A percentile compares a stretch with the other conserved stretches of the same genome.
Evolutionary conservation across 2,797 vertebrate genomes (phyloP).

Genomic region (Fratercula arctica): DNA sequence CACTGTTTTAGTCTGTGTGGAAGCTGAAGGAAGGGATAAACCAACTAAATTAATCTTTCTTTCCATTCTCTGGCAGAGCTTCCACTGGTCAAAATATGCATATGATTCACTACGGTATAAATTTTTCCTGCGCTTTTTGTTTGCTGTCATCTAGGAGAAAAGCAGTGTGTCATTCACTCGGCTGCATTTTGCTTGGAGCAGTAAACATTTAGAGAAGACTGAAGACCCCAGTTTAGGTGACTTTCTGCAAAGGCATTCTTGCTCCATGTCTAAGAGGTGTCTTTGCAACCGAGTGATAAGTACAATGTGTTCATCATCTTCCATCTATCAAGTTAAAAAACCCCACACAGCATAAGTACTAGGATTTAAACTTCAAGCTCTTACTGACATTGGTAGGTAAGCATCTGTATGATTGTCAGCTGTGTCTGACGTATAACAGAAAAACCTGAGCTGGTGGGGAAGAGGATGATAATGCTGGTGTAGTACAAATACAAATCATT

Average conservation of each 20-base stretch:
- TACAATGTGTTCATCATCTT: not conserved
- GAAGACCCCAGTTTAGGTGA: not conserved
- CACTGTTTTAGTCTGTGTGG: constrained; percentile 62
- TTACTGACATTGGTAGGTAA: not conserved
- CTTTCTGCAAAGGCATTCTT: not conserved
- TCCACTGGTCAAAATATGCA: constrained; percentile 61
- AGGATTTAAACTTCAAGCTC: not conserved
- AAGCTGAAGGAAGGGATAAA: constrained; percentile 68
- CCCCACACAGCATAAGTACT: not conserved
- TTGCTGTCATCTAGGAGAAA: constrained; percentile 45
- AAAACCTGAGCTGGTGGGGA: not conserved
- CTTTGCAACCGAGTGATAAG: not conserved
- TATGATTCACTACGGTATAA: constrained; percentile 58
- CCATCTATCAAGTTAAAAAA: not conserved
- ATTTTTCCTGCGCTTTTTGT: constrained; percentile 52
- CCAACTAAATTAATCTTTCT: constrained; percentile 67
- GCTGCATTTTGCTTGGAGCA: not conserved
- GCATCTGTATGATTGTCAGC: not conserved
- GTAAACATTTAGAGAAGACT: not conserved
- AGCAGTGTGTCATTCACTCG: not conserved
- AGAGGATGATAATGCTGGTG: not conserved
- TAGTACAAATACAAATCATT: not conserved
- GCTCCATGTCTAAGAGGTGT: not conserved
- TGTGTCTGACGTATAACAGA: not conserved
- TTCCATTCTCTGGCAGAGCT: constrained; percentile 64